Evolutionary conservation across 2,113 vertebrate genomes (phyloP), one percentile per base, ranked within the genome.

Genomic region (Monarcha castaneiventris): DNA sequence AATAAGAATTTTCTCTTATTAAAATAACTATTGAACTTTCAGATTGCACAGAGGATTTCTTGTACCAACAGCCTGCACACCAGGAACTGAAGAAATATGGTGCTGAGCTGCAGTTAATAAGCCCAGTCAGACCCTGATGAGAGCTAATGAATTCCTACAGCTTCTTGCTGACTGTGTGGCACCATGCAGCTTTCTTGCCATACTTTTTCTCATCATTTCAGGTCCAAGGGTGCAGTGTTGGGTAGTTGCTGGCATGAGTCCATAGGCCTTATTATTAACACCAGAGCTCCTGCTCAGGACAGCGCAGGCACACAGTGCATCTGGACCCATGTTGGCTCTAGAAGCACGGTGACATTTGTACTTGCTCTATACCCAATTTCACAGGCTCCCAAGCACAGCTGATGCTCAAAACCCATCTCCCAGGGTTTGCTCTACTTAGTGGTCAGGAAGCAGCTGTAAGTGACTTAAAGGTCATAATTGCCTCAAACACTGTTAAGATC

Each of bases 51-150:
- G 54, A 46, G 21, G 15, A 71, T 61, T 88, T 74, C 79, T 88
- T 13, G 1, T 73, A 62, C 41, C 54, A 83, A 48, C 26, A 89
- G 59, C 61, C 68, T 30, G 14, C 35, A 81, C 84, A 78, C 62
- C 49, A 91, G 62, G 62, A 85, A 39, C 61, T 37, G 62, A 61
- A 64, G 58, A 74, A 89, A 76, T 17, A 41, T 0, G 1, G 46
- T 48, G 77, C 73, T 81, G 76, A 89, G 64, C 20, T 78, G 77
- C 54, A 83, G n/a, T 76, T 94, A 95, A 88, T 76, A 90, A 96
- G 39, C 75, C 41, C 55, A 86, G 63, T 63, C 72, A 92, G 88
- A 83, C n/a, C 72, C n/a, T 63, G 68, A 92, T 62, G 67, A 55
- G 59, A 92, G 64, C 32, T 92, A 88, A 95, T 62, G 51, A 90